A percentile compares a stretch with the other conserved stretches of the same genome.
These are phyloP conservation scores for Aythya fuligula DNA, from an alignment of 2,797 vertebrate genomes.

Conservation along the genomic window DNA sequence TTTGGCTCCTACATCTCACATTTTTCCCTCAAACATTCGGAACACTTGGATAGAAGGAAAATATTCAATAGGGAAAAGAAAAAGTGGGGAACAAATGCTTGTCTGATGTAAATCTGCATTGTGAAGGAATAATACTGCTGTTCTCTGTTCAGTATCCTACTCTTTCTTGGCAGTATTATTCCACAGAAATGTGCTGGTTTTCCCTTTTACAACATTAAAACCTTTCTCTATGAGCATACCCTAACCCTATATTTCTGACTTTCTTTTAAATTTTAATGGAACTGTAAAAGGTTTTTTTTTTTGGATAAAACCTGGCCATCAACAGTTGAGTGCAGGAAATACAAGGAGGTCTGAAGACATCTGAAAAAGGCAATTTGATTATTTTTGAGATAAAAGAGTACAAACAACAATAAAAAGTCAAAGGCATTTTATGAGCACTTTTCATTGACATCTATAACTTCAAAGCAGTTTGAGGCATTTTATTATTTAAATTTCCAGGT, in stretches of 20 bases:
- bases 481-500: constrained; percentile 46
- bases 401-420: constrained; percentile 50
- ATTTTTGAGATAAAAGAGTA: constrained; percentile 40
- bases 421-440: constrained; percentile 43
- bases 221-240: neutral
- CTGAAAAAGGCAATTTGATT: constrained; percentile 1
- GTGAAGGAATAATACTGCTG: neutral
- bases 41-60: constrained; percentile 20
- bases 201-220: constrained; percentile 9
- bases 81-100: neutral
- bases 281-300: neutral
- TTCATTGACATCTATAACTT: constrained; percentile 17
- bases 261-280: constrained; percentile 31
- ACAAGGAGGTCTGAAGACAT: constrained; percentile 19
- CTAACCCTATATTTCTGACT: neutral
- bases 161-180: neutral
- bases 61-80: constrained; percentile 1
- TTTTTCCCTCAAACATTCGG: neutral
- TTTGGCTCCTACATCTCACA: constrained; percentile 16
- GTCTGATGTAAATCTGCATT: neutral
- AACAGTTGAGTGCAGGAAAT: constrained; percentile 12
- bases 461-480: constrained; percentile 31
- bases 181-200: neutral
- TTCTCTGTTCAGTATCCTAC: neutral
- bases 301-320: neutral